Evolutionary conservation across 53 echinoderm and acorn worm species (phyloP), one percentile per base, ranked within the genome.

Genomic region (Antedon mediterranea): DNA sequence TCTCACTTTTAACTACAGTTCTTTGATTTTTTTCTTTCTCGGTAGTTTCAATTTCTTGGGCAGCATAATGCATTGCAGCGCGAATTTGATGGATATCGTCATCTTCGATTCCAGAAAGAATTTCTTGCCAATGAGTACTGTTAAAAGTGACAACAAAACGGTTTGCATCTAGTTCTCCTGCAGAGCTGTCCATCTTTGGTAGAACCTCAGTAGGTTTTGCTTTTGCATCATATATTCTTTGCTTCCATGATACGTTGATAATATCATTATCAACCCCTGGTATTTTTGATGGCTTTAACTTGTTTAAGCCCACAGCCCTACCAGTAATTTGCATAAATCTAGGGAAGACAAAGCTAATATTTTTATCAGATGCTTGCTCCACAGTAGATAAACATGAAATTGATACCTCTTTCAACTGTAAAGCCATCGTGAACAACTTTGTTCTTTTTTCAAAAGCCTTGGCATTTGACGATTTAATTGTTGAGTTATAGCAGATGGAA

Each of bases 401-500:
- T 73, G 95, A 86, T 14, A 81, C 87, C 28, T 85, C 77, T 43
- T 89, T 80, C 28, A 89, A 82, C 72, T 95, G 87, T 71, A 95
- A 73, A 33, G 95, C 95, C 37, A 89, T 34, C 32, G 71, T 77
- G 32, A 95, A 75, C 28, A 81, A 77, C 20, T 72, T 72, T 6
- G 86, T 85, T 30, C 81, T 85, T 31, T 75, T 79, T 18, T 87
- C 88, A 77, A 87, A 95, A 33, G 71, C 77, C 79, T 83, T 83
- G 32, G 82, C 81, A 32, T 84, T 89, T 30, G 80, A 75, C 27
- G 81, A 83, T 76, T 91, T 88, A 32, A 82, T 81, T 30, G 85
- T 85, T 82, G 89, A 91, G 74, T 87, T 87, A 43, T 89, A 87
- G 42, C 91, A 83, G 0, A 95, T 85, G n/a, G 87, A 72, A 26